Conservation (phyloP, 2,113 vertebrate genomes). For the Ictalurus furcatus region DNA sequence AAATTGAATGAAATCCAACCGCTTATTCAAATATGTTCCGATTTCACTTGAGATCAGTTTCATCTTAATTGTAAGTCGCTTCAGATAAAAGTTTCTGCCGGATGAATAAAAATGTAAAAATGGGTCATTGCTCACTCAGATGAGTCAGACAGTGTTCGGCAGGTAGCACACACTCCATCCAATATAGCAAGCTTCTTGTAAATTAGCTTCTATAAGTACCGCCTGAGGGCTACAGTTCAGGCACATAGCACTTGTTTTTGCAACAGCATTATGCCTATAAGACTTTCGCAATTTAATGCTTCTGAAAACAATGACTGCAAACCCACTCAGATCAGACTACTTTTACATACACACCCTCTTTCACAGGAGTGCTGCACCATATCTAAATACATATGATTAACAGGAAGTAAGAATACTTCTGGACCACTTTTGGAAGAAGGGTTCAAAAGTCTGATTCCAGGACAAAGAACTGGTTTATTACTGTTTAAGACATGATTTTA, state of each 20-base stretch:
- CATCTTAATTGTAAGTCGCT: not conserved
- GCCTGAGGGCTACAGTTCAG: constrained; percentile 6
- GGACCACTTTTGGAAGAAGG: not conserved
- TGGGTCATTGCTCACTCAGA: not conserved
- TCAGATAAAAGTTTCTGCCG: not conserved
- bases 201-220: constrained; percentile 5
- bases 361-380: not conserved
- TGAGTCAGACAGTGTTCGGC: constrained; percentile 8
- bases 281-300: not conserved
- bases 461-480: not conserved
- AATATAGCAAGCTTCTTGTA: constrained; percentile 3
- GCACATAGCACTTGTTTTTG: not conserved
- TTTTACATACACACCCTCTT: not conserved
- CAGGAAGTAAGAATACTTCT: not conserved
- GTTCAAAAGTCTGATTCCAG: not conserved
- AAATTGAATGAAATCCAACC: not conserved
- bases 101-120: not conserved
- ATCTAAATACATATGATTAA: not conserved
- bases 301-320: constrained; percentile 12
- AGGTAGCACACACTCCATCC: not conserved
- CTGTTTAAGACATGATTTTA: no score
- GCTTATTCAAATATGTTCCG: not conserved
- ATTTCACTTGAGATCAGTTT: constrained; percentile 5
- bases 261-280: not conserved
- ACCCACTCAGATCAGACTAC: not conserved